Percentiles rank a stretch among this genome's conserved stretches.
phyloP scores from a whole-genome alignment of 2,888 invertebrate genomes.

The Cylloceria caligata region DNA sequence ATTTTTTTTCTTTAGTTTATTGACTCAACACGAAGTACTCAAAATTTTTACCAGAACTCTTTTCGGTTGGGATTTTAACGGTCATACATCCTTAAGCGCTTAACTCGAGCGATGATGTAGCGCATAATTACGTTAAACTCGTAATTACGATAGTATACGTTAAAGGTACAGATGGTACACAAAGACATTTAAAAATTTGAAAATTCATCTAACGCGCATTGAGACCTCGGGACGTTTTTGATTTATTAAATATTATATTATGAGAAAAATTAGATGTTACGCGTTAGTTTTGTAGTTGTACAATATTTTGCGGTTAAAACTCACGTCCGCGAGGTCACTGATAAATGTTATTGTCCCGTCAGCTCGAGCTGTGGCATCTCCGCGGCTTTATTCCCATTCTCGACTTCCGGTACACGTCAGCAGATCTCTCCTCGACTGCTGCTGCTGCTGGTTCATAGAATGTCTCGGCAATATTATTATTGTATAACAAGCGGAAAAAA shows the following conservation, averaged over 20 bases:
- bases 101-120: conserved; percentile 56
- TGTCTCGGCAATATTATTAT: conserved; percentile 13
- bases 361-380: conserved; percentile 71
- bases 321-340: conserved; percentile 71
- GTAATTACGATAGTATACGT: too few relatives aligned
- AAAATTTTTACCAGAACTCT: too few relatives aligned
- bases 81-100: too few relatives aligned
- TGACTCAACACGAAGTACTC: too few relatives aligned
- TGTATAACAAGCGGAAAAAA: background rate
- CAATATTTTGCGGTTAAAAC: conserved; percentile 71
- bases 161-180: too few relatives aligned
- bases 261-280: background rate
- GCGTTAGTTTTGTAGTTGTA: background rate
- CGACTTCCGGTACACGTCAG: conserved; percentile 78
- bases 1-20: too few relatives aligned
- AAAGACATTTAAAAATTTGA: background rate
- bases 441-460: conserved; percentile 48
- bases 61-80: too few relatives aligned
- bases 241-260: too few relatives aligned
- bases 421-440: conserved; percentile 67
- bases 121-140: conserved; percentile 36
- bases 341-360: conserved; percentile 80
- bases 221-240: too few relatives aligned
- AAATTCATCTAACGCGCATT: background rate
- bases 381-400: conserved; percentile 68